Percentiles rank a stretch among this genome's conserved stretches.
phyloP scores from a whole-genome alignment of 2,797 vertebrate genomes.

The Enteromius anoplus region DNA sequence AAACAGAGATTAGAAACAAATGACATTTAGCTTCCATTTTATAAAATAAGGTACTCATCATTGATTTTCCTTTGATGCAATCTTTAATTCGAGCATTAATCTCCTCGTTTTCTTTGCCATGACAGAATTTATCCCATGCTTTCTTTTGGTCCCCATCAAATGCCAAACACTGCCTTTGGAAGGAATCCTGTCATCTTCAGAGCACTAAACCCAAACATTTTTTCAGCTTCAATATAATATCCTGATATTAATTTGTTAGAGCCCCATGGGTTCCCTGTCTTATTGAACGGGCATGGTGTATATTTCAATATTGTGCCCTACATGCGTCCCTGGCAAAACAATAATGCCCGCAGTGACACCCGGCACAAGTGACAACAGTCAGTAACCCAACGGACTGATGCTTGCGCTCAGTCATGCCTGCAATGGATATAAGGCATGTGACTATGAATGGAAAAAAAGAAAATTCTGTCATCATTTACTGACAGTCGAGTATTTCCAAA shows the following conservation, averaged over 20 bases:
- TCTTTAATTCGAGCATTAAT: not conserved
- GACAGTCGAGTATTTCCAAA: too few species aligned
- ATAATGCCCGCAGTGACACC: constrained; percentile 59
- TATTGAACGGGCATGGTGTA: constrained; percentile 72
- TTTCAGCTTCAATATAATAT: not conserved
- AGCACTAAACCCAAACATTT: not conserved
- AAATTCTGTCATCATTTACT: too few species aligned
- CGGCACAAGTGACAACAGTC: constrained; percentile 60
- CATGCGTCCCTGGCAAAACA: constrained; percentile 62
- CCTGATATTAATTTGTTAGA: not conserved
- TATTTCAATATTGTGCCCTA: constrained; percentile 59
- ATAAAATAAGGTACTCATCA: not conserved
- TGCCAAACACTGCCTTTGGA: not conserved
- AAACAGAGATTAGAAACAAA: not conserved
- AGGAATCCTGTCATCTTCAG: constrained; percentile 9
- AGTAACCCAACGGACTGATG: constrained; percentile 50
- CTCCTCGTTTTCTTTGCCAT: not conserved
- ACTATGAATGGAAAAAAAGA: not conserved
- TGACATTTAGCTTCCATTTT: not conserved
- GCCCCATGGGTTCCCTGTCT: constrained; percentile 56
- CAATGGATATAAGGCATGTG: constrained; percentile 47
- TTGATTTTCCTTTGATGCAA: not conserved
- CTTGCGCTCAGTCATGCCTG: constrained; percentile 39
- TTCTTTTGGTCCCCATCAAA: constrained; percentile 6
- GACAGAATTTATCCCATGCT: not conserved